These are phyloP conservation scores for Eupithecia tripunctaria DNA, from an alignment of 2,888 invertebrate species.

Conservation along the genomic window DNA sequence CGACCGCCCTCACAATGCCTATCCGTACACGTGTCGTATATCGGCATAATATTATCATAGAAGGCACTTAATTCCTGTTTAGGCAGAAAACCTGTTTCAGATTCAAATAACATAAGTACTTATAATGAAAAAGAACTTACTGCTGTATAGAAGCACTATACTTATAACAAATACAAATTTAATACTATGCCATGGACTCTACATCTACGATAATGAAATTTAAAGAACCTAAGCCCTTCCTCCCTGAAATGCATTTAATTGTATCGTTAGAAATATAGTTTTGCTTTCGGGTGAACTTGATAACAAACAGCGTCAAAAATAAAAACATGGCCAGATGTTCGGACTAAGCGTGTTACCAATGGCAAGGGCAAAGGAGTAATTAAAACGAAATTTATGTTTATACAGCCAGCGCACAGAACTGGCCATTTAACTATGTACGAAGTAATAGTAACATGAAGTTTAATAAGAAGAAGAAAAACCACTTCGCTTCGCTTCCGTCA, in stretches of 20 bases:
- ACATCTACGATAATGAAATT: no score
- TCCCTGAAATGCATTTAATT: no score
- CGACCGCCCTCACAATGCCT: conserved; percentile 30
- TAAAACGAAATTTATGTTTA: conserved; percentile 16
- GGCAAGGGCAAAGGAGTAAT: conserved; percentile 27
- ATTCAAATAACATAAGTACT: neutral
- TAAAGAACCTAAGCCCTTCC: neutral
- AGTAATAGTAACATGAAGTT: conserved; percentile 44
- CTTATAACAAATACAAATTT: no score
- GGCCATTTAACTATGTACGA: conserved; percentile 25
- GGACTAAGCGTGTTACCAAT: conserved; percentile 18
- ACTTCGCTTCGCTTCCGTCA: neutral
- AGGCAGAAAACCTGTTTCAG: neutral
- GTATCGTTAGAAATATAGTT: neutral
- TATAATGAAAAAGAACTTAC: neutral
- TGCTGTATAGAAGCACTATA: neutral
- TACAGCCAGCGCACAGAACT: neutral
- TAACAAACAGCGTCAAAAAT: conserved; percentile 1
- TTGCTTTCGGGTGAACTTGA: neutral
- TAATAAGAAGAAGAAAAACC: conserved; percentile 35
- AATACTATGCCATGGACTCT: no score
- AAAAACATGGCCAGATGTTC: conserved; percentile 16
- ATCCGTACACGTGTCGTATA: neutral
- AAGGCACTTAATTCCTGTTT: neutral
- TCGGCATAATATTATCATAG: neutral